Conservation (phyloP, 1,140 invertebrate genomes). For the Pogonus chalceus region DNA sequence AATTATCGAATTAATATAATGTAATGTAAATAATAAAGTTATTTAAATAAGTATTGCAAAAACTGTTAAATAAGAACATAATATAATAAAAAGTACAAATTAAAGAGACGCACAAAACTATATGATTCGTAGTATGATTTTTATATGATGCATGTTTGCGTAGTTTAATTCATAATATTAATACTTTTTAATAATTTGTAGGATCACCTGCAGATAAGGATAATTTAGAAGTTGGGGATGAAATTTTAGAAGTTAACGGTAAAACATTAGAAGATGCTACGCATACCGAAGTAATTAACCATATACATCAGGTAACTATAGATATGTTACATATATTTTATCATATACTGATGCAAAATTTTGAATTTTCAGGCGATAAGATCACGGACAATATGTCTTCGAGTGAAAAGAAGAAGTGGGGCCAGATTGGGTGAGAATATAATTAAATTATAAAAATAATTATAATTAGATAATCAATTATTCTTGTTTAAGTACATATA, state of each 20-base stretch:
- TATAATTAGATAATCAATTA: neutral
- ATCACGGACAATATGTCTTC: conserved; percentile 84
- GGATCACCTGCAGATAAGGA: conserved; percentile 89
- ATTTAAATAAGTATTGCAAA: neutral
- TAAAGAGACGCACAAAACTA: neutral
- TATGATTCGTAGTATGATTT: neutral
- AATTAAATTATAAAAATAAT: neutral
- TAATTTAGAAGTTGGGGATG: conserved; percentile 85
- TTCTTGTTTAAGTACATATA: too few species aligned
- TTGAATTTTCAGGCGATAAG: conserved; percentile 75
- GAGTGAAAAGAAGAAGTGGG: conserved; percentile 78
- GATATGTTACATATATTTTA: neutral
- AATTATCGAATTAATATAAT: too few species aligned
- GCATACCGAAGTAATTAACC: conserved; percentile 79
- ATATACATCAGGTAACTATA: conserved; percentile 78
- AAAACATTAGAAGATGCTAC: conserved; percentile 78
- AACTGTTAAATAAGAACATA: too few species aligned
- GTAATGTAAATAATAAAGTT: neutral
- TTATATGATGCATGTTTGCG: neutral
- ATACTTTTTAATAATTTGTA: conserved; percentile 37
- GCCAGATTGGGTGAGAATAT: conserved; percentile 71
- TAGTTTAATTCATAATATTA: neutral
- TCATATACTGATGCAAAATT: conserved; percentile 6
- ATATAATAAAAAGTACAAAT: too few species aligned
- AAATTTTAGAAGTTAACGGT: conserved; percentile 93